Conservation (phyloP, 2,113 vertebrate species). For the Fregetta grallaria region DNA sequence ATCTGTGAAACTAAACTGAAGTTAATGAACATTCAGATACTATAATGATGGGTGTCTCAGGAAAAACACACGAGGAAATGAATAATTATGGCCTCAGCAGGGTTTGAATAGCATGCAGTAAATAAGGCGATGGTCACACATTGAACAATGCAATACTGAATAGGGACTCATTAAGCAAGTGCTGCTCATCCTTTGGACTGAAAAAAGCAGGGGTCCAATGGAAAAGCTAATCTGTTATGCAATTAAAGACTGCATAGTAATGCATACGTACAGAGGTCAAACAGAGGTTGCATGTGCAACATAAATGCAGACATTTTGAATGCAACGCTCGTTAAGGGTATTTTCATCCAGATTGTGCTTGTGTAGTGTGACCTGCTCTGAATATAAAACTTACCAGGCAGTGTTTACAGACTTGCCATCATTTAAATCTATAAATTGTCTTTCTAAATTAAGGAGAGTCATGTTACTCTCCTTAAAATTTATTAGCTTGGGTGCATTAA, state of each 20-base stretch:
- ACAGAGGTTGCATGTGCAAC: neutral
- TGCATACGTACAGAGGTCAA: neutral
- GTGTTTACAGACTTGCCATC: neutral
- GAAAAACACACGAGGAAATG: rapidly evolving
- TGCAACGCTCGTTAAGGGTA: neutral
- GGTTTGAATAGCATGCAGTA: neutral
- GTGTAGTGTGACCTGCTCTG: rapidly evolving
- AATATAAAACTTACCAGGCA: neutral
- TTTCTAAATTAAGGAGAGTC: neutral
- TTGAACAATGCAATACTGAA: neutral
- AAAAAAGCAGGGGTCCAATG: neutral
- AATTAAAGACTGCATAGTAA: neutral
- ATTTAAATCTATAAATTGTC: neutral
- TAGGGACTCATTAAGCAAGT: neutral
- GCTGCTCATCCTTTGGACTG: neutral
- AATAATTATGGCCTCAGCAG: neutral
- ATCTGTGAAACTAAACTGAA: neutral
- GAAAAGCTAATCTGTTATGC: neutral
- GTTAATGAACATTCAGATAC: neutral
- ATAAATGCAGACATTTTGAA: neutral
- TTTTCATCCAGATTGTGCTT: neutral
- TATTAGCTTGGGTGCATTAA: neutral
- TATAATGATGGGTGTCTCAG: neutral
- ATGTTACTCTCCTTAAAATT: neutral
- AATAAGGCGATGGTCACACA: neutral